phyloP scores from a whole-genome alignment of 1,140 invertebrate species.

The Cataglyphis hispanica region DNA sequence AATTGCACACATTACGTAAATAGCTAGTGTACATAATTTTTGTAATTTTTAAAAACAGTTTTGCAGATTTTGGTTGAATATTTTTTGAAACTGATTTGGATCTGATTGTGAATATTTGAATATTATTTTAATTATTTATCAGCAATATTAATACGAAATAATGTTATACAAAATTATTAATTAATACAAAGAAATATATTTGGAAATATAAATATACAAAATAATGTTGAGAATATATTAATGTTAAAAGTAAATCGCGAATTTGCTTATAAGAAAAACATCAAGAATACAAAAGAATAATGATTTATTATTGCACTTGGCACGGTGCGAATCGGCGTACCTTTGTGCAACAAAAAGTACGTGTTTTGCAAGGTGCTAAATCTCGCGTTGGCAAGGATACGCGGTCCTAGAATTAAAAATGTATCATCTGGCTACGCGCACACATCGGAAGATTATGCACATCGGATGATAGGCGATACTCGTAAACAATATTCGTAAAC shows the following conservation, averaged over 20 bases:
- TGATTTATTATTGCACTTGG: neutral
- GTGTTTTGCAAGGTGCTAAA: constrained; percentile 27
- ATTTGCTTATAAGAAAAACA: too few species aligned
- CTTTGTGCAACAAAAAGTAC: constrained; percentile 2
- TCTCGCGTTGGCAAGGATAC: constrained; percentile 32
- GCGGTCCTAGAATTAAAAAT: constrained; percentile 51
- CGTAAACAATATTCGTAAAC: constrained; percentile 48
- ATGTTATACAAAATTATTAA: neutral
- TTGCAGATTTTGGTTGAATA: neutral
- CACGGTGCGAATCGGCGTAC: neutral
- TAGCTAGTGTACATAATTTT: neutral
- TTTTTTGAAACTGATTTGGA: neutral
- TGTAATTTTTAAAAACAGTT: neutral
- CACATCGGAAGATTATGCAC: neutral
- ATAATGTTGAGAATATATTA: too few species aligned
- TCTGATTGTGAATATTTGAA: neutral
- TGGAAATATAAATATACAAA: too few species aligned
- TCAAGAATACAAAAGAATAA: neutral
- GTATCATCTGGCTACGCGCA: neutral
- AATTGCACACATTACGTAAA: neutral
- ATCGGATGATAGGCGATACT: neutral
- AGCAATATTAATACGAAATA: neutral
- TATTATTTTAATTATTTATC: neutral
- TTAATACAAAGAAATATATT: too few species aligned
- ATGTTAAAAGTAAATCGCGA: too few species aligned